Base-by-base conservation (phyloP, 2,113 vertebrate species). In the Anseranas semipalmata region DNA sequence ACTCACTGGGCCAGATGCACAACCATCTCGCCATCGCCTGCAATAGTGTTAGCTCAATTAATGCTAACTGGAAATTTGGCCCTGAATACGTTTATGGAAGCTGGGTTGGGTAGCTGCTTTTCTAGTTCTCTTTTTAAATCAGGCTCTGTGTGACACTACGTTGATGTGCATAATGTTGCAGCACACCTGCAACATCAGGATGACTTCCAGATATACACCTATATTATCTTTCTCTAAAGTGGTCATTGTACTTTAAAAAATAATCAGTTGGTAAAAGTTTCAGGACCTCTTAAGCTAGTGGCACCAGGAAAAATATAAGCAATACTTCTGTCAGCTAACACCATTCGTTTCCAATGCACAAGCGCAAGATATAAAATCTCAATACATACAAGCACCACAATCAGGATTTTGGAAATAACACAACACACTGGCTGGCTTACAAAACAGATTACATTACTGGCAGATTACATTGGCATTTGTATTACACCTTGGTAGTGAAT, bases 101-200 rank as follows among this genome's bases (percentile, higher is more conserved):
- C 0, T 0, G 4, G 12, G 30, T 18, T 73, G 50, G 4, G 53
- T 8, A 3, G 10, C 16, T 71, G 17, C 3, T 90, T 90, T 59
- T 25, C 15, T 22, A 70, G 43, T 48, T 83, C 12, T 41, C 35
- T 78, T 71, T 83, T 66, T 10, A 72, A 81, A n/a, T 37, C 70
- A 74, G 41, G 14, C 55, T 71, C 32, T 41, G n/a, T 41, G 46
- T 15, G 82, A 60, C 7, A 32, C 5, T 71, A 12, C 24, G 46
- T 46, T 0, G 0, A 32, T 6, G 1, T 28, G 6, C 48, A 32
- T 15, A 27, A 10, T 8, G 10, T 60, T 25, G 10, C 22, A 55
- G 56, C 28, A 33, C 9, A n/a, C 3, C 6, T 48, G 14, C 24
- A 53, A 35, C 2, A 33, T 18, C 16, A 74, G 50, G 24, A n/a